Evolutionary conservation across 2,113 vertebrate species (phyloP), one percentile per base, ranked within the genome.

Genomic region (Equus przewalskii): DNA sequence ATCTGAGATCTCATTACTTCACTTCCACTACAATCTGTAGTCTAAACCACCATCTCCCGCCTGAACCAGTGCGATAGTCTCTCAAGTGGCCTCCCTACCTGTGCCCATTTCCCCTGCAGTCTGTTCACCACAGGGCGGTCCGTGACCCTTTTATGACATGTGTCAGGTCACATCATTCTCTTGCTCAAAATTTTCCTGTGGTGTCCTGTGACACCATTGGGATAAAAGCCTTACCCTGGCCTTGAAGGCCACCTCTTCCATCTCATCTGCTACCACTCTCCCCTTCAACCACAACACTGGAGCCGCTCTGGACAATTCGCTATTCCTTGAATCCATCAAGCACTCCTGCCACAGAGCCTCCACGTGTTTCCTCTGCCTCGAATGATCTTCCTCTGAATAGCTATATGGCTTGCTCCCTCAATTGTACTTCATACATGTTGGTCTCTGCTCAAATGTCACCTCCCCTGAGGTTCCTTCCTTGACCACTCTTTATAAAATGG

Each of bases 351-450:
- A 51, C 64, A 56, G 73, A 54, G 82, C 54, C 81, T 70, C 0
- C 7, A 24, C 36, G 5, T 0, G 16, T 0, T 1, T 26, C 36
- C 70, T 65, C 5, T 41, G 64, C 73, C 28, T 24, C 3, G 81
- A n/a, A 56, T 21, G 13, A 56, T 28, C 18, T 21, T 54, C 26
- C 19, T 36, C 70, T 24, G 69, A 51, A 65, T 5, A 56, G 51
- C 75, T 8, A 12, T 1, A 1, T 0, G n/a, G 33, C 64, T 33
- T 54, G 13, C 26, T 79, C 76, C 41, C 12, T 44, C 6, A 3
- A 49, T 19, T 30, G 26, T 3, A 72, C 30, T 70, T 41, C 51
- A 8, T 8, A 56, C 44, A 41, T 30, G 36, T 5, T 79, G 18
- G 56, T 72, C 46, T 96, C 60, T 36, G 36, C 51, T 87, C 44